Base-by-base conservation (phyloP, 1,140 invertebrate genomes). In the Drosophila setifemur region DNA sequence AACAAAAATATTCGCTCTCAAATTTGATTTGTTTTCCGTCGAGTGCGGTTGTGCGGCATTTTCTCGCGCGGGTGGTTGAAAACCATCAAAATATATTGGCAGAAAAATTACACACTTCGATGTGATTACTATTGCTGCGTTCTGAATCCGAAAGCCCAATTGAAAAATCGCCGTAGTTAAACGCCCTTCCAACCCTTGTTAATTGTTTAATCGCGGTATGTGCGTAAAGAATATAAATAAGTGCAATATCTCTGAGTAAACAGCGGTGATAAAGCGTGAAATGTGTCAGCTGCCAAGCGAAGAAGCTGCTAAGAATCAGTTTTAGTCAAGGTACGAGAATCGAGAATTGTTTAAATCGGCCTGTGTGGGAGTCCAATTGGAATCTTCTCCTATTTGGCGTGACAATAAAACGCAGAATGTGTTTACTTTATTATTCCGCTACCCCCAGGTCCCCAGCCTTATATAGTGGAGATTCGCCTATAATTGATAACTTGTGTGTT, bases 351-450 rank as follows among this genome's bases (percentile, higher is more conserved):
- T n/a, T n/a, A n/a, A n/a, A n/a, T n/a, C 63, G 55, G 45, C 60
- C 58, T 68, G 79, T 85, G 79, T 85, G 79, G 81, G 79, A 78
- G 79, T 75, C 39, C 50, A 81, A 64, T 64, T 70, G 78, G 68
- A 74, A 81, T 70, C 67, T 25, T 70, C 52, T 69, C 68, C 6
- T 63, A 47, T 48, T 43, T 25, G 57, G 54, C 29, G 8, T 53
- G 75, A 73, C 69, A 78, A 79, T 64, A 52, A 58, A 50, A 71
- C 53, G 42, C 7, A 64, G 48, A 73, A 63, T 49, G 47, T 71
- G 49, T 71, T 72, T 78, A 61, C 48, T 55, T 21, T 60, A 44
- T 14, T 35, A 25, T 26, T 31, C 18, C n/a, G n/a, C n/a, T n/a
- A n/a, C n/a, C n/a, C n/a, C n/a, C n/a, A n/a, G n/a, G n/a, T 18